phyloP scores from a whole-genome alignment of 2,888 invertebrate genomes.

The Tipula helvola region DNA sequence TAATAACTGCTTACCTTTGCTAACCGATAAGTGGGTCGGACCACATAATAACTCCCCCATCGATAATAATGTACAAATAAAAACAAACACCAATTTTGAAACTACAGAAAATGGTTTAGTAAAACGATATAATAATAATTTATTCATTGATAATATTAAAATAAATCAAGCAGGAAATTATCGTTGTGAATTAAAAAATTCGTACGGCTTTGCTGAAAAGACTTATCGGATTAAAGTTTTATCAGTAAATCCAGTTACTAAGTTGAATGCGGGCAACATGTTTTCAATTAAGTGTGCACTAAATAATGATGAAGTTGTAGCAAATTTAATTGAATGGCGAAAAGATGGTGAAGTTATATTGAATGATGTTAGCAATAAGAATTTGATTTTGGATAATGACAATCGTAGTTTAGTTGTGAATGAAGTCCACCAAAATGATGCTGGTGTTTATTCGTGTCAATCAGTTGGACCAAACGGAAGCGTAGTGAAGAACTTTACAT shows the following conservation, averaged over 20 bases:
- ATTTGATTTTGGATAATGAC: neutral
- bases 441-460: slow-evolving; percentile 36
- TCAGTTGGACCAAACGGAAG: slow-evolving; percentile 35
- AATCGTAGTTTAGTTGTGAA: slow-evolving; percentile 25
- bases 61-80: neutral
- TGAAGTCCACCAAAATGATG: slow-evolving; percentile 27
- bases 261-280: neutral
- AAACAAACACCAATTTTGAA: neutral
- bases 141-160: neutral
- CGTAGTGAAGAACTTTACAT: slow-evolving; percentile 32
- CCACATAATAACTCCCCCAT: neutral
- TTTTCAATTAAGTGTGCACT: slow-evolving; percentile 30
- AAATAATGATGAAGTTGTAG: neutral
- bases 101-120: neutral
- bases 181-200: neutral
- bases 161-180: slow-evolving; percentile 9
- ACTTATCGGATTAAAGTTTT: slow-evolving; percentile 38
- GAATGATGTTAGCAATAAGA: neutral
- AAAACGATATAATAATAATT: neutral
- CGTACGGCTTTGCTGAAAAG: slow-evolving; percentile 23
- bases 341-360: slow-evolving; percentile 26
- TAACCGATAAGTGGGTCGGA: slow-evolving; percentile 9
- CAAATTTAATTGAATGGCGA: slow-evolving; percentile 29
- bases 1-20: slow-evolving; percentile 15
- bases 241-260: neutral